Base-by-base conservation (phyloP, 2,797 vertebrate species). In the Neoniphon sammara region DNA sequence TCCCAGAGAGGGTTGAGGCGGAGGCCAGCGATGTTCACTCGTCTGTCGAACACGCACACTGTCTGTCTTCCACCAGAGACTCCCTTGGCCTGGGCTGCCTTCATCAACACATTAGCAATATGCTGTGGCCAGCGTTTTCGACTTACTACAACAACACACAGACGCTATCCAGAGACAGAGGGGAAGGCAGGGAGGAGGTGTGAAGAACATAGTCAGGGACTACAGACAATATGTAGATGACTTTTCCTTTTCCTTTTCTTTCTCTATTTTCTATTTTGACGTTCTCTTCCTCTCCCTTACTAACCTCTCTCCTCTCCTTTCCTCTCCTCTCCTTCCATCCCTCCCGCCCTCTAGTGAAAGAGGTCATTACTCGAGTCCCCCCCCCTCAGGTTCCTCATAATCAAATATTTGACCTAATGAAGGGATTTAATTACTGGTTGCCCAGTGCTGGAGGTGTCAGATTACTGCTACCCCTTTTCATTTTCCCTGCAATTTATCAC, bases 331-430 rank as follows among this genome's bases (percentile, higher is more conserved):
- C 15, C 17, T 74, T 52, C 60, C 75, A 58, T 47, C 66, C 47
- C 54, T 7, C 52, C 54, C 44, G 2, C 10, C 54, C 44, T 3
- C 10, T 49, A 80, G 77, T 85, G 80, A 77, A 69, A 71, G 60
- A 61, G 83, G 83, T 91, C 87, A 90, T 91, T 88, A 83, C 79
- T 63, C 66, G 58, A 84, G 52, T 63, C 53, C 59, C 25, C 78
- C 62, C 53, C 59, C 75, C 30, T 78, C 70, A 80, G 87, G 86
- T 89, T 90, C 70, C 77, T 89, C 80, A 87, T 89, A 89, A 93
- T 94, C 90, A 91, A 93, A 93, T 93, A 91, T 93, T 91, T 91
- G 89, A 93, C 82, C 85, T 90, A 93, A 93, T 90, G 89, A 93
- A 89, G 91, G 88, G 89, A 92, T 93, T 92, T 94, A 93, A 92